phyloP scores from a whole-genome alignment of 2,113 vertebrate genomes.

The Thermophis baileyi region DNA sequence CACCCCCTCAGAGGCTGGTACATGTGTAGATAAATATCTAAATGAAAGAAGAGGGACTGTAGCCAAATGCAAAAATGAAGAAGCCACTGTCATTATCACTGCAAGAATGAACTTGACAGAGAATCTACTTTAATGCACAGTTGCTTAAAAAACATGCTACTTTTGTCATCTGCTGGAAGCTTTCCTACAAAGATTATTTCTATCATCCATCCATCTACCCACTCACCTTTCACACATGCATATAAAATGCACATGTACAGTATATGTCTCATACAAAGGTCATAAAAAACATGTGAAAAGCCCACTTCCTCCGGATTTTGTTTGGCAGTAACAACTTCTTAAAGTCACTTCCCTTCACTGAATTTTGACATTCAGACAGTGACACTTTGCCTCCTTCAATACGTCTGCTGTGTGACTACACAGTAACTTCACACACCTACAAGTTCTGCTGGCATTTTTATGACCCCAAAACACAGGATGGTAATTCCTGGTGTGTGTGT shows the following conservation, averaged over 20 bases:
- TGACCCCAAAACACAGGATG: not conserved
- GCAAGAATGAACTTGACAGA: constrained; percentile 22
- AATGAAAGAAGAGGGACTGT: not conserved
- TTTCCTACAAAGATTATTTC: not conserved
- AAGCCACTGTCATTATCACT: not conserved
- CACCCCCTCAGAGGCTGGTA: not conserved
- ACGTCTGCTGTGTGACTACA: not conserved
- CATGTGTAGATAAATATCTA: not conserved
- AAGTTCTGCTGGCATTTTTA: not conserved
- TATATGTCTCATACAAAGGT: not conserved
- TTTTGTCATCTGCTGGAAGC: not conserved
- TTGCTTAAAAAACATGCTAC: not conserved
- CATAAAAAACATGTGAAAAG: not conserved
- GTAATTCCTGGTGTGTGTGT: not conserved
- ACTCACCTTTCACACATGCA: not conserved
- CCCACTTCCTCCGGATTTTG: not conserved
- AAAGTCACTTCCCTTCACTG: not conserved
- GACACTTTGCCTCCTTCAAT: not conserved
- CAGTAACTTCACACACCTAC: not conserved
- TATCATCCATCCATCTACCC: not conserved
- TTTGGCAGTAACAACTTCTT: not conserved
- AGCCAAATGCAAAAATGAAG: not conserved
- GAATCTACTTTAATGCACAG: not conserved
- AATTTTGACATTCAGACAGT: not conserved
- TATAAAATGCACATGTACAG: not conserved